Evolutionary conservation across 2,113 vertebrate species (phyloP).

Genomic region (Osmerus eperlanus): DNA sequence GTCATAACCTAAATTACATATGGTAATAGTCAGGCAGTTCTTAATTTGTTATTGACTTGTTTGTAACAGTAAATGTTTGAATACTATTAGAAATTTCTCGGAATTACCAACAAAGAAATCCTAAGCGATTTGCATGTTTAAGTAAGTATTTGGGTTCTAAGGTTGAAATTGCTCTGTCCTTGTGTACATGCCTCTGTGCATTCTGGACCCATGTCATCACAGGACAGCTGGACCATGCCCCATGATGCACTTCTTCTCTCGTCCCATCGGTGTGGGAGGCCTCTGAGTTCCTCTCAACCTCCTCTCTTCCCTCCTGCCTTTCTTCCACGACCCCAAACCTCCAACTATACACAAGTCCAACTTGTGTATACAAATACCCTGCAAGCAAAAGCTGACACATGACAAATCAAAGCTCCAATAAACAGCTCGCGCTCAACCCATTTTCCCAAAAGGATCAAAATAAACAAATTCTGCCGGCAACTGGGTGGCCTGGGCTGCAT

Average conservation of each 20-base stretch:
- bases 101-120: no score
- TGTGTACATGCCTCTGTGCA: not conserved
- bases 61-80: no score
- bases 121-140: no score
- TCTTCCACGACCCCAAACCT: slow-evolving; percentile 42
- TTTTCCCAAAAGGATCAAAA: slow-evolving; percentile 72
- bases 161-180: slow-evolving; percentile 6
- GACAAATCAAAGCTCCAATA: slow-evolving; percentile 77
- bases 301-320: slow-evolving; percentile 22
- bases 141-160: not conserved
- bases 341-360: slow-evolving; percentile 62
- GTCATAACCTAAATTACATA: no score
- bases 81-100: no score
- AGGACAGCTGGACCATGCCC: slow-evolving; percentile 67
- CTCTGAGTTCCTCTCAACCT: not conserved
- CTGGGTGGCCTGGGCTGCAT: slow-evolving; percentile 76
- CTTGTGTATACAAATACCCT: slow-evolving; percentile 64
- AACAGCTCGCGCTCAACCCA: slow-evolving; percentile 70
- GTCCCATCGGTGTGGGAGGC: slow-evolving; percentile 56
- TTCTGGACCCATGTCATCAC: slow-evolving; percentile 54
- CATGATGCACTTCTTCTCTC: slow-evolving; percentile 52
- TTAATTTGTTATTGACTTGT: no score
- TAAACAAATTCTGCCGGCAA: slow-evolving; percentile 73
- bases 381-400: slow-evolving; percentile 65
- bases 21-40: no score